A percentile compares a stretch with the other conserved stretches of the same genome.
Conservation (phyloP, 2,113 vertebrate genomes). For the Psilopogon haemacephalus region DNA sequence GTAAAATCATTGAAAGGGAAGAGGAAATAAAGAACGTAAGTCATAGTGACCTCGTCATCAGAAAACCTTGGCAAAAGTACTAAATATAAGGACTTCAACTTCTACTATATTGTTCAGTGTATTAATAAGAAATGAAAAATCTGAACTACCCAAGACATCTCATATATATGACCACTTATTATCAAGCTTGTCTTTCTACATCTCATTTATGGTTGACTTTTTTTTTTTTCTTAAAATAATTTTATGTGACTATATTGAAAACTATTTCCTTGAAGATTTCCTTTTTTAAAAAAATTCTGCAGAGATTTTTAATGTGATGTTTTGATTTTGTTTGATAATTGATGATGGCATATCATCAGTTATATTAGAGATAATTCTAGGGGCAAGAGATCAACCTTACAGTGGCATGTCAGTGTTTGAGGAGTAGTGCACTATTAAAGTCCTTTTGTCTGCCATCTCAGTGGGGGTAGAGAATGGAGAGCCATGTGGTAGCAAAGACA, state of each 20-base stretch:
- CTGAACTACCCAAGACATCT: neutral
- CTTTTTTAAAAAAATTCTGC: neutral
- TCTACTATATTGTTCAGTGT: neutral
- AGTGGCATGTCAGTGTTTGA: neutral
- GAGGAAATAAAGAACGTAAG: neutral
- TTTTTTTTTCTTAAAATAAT: neutral
- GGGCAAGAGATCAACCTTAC: neutral
- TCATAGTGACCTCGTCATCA: neutral
- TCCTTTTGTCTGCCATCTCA: neutral
- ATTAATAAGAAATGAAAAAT: conserved; percentile 21
- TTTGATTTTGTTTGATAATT: neutral
- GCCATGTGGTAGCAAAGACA: neutral
- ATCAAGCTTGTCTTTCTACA: neutral
- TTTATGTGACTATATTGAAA: neutral
- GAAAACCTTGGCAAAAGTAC: neutral
- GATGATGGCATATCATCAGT: neutral
- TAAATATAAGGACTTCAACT: neutral
- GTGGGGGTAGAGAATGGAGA: neutral
- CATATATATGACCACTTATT: neutral
- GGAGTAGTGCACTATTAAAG: neutral
- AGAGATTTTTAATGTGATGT: neutral
- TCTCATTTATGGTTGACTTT: neutral
- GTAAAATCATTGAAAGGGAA: neutral
- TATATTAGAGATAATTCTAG: neutral
- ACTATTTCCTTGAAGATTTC: neutral